A percentile compares a stretch with the other conserved stretches of the same genome.
These are phyloP conservation scores for Hippopotamus amphibius DNA, from an alignment of 2,113 vertebrate species.

Conservation along the genomic window DNA sequence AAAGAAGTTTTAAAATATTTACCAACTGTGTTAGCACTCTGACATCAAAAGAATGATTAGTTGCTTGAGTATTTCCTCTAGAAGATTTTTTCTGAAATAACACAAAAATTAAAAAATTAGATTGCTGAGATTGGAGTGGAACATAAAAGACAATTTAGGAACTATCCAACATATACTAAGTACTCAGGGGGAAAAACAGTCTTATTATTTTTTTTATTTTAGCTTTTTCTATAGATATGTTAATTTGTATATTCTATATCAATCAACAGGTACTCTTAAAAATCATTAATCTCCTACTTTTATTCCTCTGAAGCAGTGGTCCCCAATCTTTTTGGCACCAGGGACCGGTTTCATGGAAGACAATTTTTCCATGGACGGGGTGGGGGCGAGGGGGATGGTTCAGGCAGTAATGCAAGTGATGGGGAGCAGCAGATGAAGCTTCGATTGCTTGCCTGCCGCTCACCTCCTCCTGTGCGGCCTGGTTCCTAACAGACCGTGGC, in stretches of 20 bases:
- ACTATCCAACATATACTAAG: background rate
- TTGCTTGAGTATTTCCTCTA: conserved; percentile 82
- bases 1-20: conserved; percentile 82
- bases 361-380: no score
- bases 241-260: background rate
- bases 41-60: conserved; percentile 84
- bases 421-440: no score
- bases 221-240: background rate
- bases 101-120: conserved; percentile 33
- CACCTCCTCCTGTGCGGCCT: no score
- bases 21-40: conserved; percentile 91
- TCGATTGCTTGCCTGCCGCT: no score
- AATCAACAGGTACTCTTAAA: background rate
- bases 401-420: no score
- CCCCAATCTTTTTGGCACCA: no score
- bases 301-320: background rate
- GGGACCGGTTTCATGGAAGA: no score
- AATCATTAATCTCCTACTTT: background rate
- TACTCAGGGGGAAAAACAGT: background rate
- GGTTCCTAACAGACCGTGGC: no score
- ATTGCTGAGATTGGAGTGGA: background rate
- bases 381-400: no score
- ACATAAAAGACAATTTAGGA: conserved; percentile 33
- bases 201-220: conserved; percentile 17
- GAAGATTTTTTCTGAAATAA: conserved; percentile 89